Evolutionary conservation across 2,888 invertebrate genomes (phyloP).

Genomic region (Habroteleia sp.): DNA sequence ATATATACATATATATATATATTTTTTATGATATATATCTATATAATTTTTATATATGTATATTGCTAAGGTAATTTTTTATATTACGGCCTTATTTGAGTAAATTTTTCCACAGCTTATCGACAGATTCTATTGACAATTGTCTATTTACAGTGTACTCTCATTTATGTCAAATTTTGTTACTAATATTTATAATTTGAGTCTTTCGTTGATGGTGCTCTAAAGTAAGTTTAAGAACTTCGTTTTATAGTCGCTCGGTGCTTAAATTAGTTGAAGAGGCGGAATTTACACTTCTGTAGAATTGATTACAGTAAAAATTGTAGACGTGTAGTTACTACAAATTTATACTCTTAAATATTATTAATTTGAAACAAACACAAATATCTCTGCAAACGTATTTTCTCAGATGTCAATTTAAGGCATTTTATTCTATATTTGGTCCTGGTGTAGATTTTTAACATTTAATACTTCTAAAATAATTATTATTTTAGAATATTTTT

Average conservation of each 20-base stretch:
- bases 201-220: slow-evolving; percentile 58
- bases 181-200: slow-evolving; percentile 52
- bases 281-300: slow-evolving; percentile 15
- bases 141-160: slow-evolving; percentile 55
- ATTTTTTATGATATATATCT: slow-evolving; percentile 72
- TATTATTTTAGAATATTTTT: too few species aligned
- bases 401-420: slow-evolving; percentile 2
- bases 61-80: slow-evolving; percentile 33
- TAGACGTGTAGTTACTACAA: slow-evolving; percentile 16
- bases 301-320: slow-evolving; percentile 27
- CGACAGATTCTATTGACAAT: slow-evolving; percentile 50
- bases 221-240: slow-evolving; percentile 32
- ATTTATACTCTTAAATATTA: slow-evolving; percentile 16
- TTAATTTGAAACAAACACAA: background rate
- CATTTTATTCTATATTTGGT: background rate
- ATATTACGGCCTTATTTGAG: slow-evolving; percentile 41
- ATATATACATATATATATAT: slow-evolving; percentile 74
- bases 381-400: too few species aligned
- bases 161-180: slow-evolving; percentile 37
- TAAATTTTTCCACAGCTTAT: slow-evolving; percentile 43
- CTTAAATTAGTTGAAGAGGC: slow-evolving; percentile 21
- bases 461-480: too few species aligned
- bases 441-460: too few species aligned
- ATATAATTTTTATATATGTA: slow-evolving; percentile 62
- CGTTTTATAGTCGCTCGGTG: slow-evolving; percentile 12